A percentile compares a stretch with the other conserved stretches of the same genome.
These are phyloP conservation scores for Platysteira castanea DNA, from an alignment of 2,113 vertebrate species.

Conservation along the genomic window DNA sequence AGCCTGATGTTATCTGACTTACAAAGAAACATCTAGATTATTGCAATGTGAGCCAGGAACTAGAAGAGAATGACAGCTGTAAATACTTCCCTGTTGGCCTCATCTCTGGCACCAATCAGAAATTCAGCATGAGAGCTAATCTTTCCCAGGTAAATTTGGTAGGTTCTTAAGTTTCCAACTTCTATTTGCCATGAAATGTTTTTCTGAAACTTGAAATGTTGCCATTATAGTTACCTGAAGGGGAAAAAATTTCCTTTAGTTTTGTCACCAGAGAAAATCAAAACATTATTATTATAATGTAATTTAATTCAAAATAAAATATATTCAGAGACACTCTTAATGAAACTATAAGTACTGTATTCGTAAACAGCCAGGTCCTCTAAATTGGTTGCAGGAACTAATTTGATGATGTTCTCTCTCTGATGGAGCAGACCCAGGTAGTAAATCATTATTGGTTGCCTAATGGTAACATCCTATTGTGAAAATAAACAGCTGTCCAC, in stretches of 20 bases:
- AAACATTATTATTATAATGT: not conserved
- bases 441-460: constrained; percentile 25
- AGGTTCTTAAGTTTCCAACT: not conserved
- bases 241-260: not conserved
- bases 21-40: not conserved
- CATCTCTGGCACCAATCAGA: not conserved
- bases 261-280: not conserved
- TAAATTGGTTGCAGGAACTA: not conserved
- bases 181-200: not conserved
- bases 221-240: not conserved
- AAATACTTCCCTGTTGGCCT: not conserved
- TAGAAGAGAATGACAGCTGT: not conserved
- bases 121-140: not conserved
- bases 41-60: not conserved
- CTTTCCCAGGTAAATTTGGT: not conserved
- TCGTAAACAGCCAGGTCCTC: not conserved
- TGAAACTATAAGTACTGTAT: not conserved
- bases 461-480: constrained; percentile 29
- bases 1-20: not conserved
- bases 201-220: not conserved
- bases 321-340: not conserved
- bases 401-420: not conserved
- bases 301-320: not conserved
- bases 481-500: constrained; percentile 58
- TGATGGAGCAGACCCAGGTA: constrained; percentile 14